Base-by-base conservation (phyloP, 2,797 vertebrate species). In the Peromyscus eremicus region DNA sequence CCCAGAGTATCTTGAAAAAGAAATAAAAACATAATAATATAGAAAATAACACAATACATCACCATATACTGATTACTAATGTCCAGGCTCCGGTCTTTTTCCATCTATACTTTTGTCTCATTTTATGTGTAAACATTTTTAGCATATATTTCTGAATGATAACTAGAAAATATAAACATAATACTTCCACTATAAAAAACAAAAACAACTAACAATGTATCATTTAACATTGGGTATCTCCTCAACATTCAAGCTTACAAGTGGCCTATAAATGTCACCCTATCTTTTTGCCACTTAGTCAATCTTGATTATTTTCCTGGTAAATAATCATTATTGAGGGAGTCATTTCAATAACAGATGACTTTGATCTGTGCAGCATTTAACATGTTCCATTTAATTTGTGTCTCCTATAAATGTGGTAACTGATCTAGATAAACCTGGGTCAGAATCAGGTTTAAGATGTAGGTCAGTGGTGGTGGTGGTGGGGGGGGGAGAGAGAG, bases 101-200 rank as follows among this genome's bases (percentile, higher is more conserved):
- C 71, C 32, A 55, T 34, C 29, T 81, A 52, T 57, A 46, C 5
- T 8, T 80, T 60, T 5, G 60, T 23, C 49, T 75, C 19, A 75
- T 64, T 64, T 94, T 13, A 62, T 64, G 66, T 92, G 16, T 62
- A 68, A 94, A 60, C 86, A 85, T 71, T 80, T 86, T 91, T 66
- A 92, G 21, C 84, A 70, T 57, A 4, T 37, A 80, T 92, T 95
- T 94, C 71, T 70, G 88, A 91, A 94, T 86, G 37, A 89, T 60
- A 34, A 76, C 34, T 82, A 88, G 80, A 92, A 94, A 97, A 89
- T 83, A 40, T 52, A 77, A 84, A 40, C 32, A 62, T 25, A 82
- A 92, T 25, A 71, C 6, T 73, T 86, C 64, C 11, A 17, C 66
- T 55, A 55, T 52, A 5, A 49, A 66, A 49, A 62, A 62, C n/a